Evolutionary conservation across 2,888 invertebrate species (phyloP).

Genomic region (Apocheima hispidaria): DNA sequence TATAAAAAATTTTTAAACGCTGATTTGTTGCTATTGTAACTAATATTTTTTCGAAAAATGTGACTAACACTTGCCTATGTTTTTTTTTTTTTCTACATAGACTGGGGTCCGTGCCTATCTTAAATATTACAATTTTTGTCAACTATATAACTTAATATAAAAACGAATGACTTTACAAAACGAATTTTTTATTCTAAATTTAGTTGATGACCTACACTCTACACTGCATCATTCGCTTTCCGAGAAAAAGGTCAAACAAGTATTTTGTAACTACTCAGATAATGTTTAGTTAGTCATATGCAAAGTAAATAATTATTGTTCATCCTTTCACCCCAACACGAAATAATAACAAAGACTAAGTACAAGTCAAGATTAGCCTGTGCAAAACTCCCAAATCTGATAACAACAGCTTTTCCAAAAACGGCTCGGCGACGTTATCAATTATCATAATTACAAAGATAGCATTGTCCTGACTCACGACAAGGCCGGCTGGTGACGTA

Average conservation of each 20-base stretch:
- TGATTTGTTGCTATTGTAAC: too few species aligned
- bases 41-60: too few species aligned
- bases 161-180: too few species aligned
- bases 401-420: constrained; percentile 19
- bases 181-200: neutral
- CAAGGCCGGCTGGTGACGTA: constrained; percentile 43
- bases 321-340: neutral
- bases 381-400: neutral
- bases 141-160: too few species aligned
- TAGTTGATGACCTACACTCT: neutral
- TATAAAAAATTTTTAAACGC: too few species aligned
- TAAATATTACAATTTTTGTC: too few species aligned
- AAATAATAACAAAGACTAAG: constrained; percentile 8
- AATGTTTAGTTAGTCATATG: constrained; percentile 2
- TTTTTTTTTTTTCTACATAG: too few species aligned
- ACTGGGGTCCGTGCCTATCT: too few species aligned
- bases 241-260: neutral
- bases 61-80: too few species aligned
- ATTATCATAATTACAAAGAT: constrained; percentile 43
- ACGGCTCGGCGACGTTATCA: constrained; percentile 31
- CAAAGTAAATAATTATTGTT: neutral
- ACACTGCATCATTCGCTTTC: neutral
- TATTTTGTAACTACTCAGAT: neutral
- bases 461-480: constrained; percentile 43
- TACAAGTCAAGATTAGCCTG: neutral